Evolutionary conservation across 2,797 vertebrate genomes (phyloP), one percentile per base, ranked within the genome.

Genomic region (Enteromius thamalakanensis): DNA sequence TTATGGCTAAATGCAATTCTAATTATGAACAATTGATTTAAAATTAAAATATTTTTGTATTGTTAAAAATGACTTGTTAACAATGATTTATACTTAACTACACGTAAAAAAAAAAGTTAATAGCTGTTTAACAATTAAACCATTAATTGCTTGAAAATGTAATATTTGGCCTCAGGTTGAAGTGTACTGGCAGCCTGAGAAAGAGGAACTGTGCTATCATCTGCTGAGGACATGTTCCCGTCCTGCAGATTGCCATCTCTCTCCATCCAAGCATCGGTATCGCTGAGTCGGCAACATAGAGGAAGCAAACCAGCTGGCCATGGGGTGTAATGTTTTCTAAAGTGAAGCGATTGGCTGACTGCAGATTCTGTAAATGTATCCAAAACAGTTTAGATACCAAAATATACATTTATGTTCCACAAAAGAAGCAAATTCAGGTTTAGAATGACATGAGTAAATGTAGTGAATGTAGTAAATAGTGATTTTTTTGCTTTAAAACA

Each of bases 171-270:
- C 67, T 72, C 55, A 79, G 67, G n/a, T 72, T 62, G 79, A 64
- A 82, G 69, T 69, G 75, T 40, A 19, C 76, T 88, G 80, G 70
- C 87, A 85, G 88, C 40, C 47, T 76, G 82, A 81, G 60, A 26
- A 51, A 82, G 80, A 85, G 64, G 80, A 85, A 85, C 87, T 90
- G 88, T 86, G 86, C 86, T 83, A 12, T 91, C 91, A 89, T 90
- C 90, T 91, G 92, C 88, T 91, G 80, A 83, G 85, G 83, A 90
- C 90, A 92, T 88, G 86, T 88, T 90, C 83, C 86, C 86, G 80
- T 89, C 81, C 81, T 78, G 79, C 83, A 51, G 80, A 71, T 88
- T 89, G 34, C 77, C 87, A 85, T 84, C 49, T 37, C 64, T 14
- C 69, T 82, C 77, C 76, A 81, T 68, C 81, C 81, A 79, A 62